Conservation (phyloP, 30 jellyfish, hydroid and myxozoan genomes). For the Clytia hemisphaerica region DNA sequence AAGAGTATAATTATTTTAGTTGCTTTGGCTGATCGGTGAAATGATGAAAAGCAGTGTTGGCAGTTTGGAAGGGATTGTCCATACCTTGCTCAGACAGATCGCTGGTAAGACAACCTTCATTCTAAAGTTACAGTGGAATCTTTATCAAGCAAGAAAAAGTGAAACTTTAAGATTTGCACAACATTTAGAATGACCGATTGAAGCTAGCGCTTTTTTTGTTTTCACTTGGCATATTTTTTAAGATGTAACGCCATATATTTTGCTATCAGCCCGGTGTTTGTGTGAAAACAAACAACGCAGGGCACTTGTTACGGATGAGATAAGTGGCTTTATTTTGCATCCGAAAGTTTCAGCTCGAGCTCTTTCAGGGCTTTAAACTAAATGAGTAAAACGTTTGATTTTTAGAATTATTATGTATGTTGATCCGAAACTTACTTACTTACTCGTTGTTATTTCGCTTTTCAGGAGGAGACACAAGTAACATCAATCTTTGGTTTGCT, state of each 20-base stretch:
- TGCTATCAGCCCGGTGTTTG: too few species aligned
- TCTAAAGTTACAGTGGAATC: not conserved
- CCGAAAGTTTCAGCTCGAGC: too few species aligned
- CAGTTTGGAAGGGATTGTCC: conserved; percentile 56
- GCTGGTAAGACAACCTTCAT: conserved; percentile 45
- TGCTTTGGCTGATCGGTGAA: conserved; percentile 89
- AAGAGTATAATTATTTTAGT: conserved; percentile 30
- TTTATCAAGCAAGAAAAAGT: not conserved
- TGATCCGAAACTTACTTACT: too few species aligned
- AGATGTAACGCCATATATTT: too few species aligned
- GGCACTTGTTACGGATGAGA: too few species aligned
- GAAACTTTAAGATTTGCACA: too few species aligned
- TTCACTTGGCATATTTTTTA: not conserved
- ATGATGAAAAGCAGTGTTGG: conserved; percentile 75
- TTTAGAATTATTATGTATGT: too few species aligned
- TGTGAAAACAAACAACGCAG: too few species aligned
- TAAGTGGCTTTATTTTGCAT: too few species aligned
- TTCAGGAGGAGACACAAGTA: conserved; percentile 81
- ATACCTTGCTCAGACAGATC: conserved; percentile 65
- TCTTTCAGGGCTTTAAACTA: too few species aligned
- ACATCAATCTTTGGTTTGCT: conserved; percentile 70
- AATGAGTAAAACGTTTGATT: too few species aligned
- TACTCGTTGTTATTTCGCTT: not conserved
- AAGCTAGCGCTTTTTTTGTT: not conserved
- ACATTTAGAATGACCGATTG: not conserved